These are phyloP conservation scores for Tapirus terrestris DNA, from an alignment of 2,113 vertebrate genomes.

Conservation along the genomic window DNA sequence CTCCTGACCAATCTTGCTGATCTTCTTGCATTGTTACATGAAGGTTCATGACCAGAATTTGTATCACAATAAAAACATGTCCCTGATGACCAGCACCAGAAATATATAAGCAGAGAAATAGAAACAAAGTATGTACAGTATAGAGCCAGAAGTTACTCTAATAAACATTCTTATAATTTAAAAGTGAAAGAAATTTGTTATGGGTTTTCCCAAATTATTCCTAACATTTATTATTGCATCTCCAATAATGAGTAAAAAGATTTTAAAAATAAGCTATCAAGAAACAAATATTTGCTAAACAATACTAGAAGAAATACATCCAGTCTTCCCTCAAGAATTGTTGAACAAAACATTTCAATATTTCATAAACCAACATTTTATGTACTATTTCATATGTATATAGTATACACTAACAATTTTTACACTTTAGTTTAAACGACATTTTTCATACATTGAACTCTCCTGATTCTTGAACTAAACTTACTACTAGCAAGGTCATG, in stretches of 20 bases:
- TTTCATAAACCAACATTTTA: neutral
- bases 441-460: neutral
- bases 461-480: neutral
- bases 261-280: neutral
- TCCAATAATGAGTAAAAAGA: neutral
- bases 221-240: neutral
- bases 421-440: neutral
- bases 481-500: neutral
- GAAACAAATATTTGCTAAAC: neutral
- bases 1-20: neutral
- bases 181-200: neutral
- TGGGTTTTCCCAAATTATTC: neutral
- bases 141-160: neutral
- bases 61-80: neutral
- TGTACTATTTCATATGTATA: neutral
- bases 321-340: neutral
- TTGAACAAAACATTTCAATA: neutral
- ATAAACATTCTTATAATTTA: neutral
- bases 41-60: neutral
- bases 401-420: neutral
- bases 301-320: neutral
- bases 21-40: neutral
- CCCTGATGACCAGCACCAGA: neutral
- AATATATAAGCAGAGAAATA: neutral
- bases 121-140: neutral